Evolutionary conservation across 2,888 invertebrate species (phyloP), one percentile per base, ranked within the genome.

Genomic region (Linnaemya tessellans): DNA sequence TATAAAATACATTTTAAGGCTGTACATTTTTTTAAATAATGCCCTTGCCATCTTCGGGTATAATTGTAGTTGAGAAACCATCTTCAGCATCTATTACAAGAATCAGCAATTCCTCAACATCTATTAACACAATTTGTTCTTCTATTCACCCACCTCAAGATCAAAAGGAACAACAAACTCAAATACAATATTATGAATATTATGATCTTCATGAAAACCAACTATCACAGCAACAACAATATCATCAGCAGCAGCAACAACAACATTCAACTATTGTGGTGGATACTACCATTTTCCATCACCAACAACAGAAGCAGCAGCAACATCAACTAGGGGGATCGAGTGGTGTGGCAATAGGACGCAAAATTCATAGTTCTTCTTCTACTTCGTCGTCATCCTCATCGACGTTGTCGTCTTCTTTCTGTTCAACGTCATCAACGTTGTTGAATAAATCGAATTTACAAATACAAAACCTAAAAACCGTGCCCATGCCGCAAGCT

Each of bases 31-130:
- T 25, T 49, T 49, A 60, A 86, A 87, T 88, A 85, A 90, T 91
- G 90, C 90, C 90, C 88, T 88, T 90, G 87, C 89, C 89, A 88
- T 90, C 90, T 77, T 90, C 90, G 73, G 90, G 90, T 87, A 90
- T 90, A 88, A 90, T 91, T 89, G 90, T 90, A 88, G 90, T 90
- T 88, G 90, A 91, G 85, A 90, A 90, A 85, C 87, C 88, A 87
- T 82, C 84, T 79, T 74, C 84, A 77, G 71, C 71, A 74, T 65
- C 82, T 75, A 58, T 60, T 71, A 70, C 84, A 25, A 74, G 74
- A 79, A 71, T 65, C 67, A 84, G 58, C 56, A 78, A 86, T 88
- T 88, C 80, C 84, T 86, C 70, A 68, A 18, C 81, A 62, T 58
- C 73, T 49, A 78, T 68, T 70, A 85, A 82, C 64, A 70, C 74